A percentile compares a stretch with the other conserved stretches of the same genome.
Evolutionary conservation across 2,797 vertebrate genomes (phyloP).

Genomic region (Paguma larvata): DNA sequence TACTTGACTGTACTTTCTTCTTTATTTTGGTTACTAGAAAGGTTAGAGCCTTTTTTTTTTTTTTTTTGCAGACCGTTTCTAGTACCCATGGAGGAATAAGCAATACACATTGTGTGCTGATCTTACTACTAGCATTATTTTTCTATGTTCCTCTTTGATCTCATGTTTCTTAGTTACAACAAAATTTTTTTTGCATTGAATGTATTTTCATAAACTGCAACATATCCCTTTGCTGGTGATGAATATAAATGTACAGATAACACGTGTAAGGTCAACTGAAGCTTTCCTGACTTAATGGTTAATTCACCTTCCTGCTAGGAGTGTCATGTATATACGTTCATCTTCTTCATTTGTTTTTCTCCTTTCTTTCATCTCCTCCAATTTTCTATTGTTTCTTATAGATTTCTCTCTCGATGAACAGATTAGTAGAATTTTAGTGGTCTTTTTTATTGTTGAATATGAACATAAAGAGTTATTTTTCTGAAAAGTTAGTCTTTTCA

Average conservation of each 20-base stretch:
- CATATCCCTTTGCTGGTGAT: not conserved
- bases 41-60: no score
- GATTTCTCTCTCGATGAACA: not conserved
- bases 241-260: not conserved
- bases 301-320: not conserved
- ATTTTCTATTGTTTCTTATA: conserved; percentile 39
- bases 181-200: conserved; percentile 1
- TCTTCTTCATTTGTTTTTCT: not conserved
- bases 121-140: conserved; percentile 7
- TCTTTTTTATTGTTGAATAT: conserved; percentile 18
- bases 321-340: not conserved
- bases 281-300: not conserved
- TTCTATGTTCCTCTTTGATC: conserved; percentile 6
- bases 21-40: conserved; percentile 16
- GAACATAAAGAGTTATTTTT: not conserved
- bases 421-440: conserved; percentile 38
- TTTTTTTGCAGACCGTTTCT: not conserved
- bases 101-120: not conserved
- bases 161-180: not conserved
- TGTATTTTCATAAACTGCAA: not conserved
- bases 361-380: not conserved
- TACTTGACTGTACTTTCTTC: conserved; percentile 3
- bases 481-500: conserved; percentile 41
- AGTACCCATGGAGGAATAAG: not conserved
- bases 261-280: not conserved